Evolutionary conservation across 1,140 invertebrate species (phyloP).

Genomic region (Nasonia vitripennis): DNA sequence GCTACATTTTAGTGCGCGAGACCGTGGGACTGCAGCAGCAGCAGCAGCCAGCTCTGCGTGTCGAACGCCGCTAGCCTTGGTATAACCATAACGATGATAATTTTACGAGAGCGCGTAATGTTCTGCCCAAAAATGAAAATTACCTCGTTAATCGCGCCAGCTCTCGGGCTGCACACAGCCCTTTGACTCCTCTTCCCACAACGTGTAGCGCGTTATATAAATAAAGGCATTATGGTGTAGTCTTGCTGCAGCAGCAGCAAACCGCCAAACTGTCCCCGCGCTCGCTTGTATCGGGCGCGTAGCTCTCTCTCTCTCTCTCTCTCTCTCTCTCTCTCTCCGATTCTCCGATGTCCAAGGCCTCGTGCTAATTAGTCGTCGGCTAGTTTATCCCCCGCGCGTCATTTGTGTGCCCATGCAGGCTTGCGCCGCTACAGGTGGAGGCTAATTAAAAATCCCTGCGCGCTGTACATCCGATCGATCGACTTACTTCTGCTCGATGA

Average conservation of each 20-base stretch:
- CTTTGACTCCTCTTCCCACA: background rate
- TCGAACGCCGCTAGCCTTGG: background rate
- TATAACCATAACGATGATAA: constrained; percentile 47
- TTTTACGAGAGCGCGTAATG: constrained; percentile 41
- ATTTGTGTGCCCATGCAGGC: too few species aligned
- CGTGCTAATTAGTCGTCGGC: background rate
- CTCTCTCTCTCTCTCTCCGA: background rate
- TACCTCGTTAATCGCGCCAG: constrained; percentile 33
- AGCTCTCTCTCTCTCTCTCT: background rate
- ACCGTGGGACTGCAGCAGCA: background rate
- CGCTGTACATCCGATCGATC: too few species aligned
- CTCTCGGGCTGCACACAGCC: background rate
- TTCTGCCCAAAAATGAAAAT: constrained; percentile 34
- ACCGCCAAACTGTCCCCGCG: background rate
- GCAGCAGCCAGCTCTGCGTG: background rate
- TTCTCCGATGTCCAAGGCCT: background rate
- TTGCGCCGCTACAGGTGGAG: too few species aligned
- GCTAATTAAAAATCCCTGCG: background rate
- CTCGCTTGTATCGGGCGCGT: background rate
- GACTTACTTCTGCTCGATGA: background rate
- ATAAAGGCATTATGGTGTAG: constrained; percentile 7
- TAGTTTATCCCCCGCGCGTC: too few species aligned
- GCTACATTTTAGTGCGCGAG: background rate
- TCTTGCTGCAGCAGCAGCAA: background rate
- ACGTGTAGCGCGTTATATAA: background rate